Evolutionary conservation across 2,797 vertebrate genomes (phyloP), one percentile per base, ranked within the genome.

Genomic region (Megalops cyprinoides): DNA sequence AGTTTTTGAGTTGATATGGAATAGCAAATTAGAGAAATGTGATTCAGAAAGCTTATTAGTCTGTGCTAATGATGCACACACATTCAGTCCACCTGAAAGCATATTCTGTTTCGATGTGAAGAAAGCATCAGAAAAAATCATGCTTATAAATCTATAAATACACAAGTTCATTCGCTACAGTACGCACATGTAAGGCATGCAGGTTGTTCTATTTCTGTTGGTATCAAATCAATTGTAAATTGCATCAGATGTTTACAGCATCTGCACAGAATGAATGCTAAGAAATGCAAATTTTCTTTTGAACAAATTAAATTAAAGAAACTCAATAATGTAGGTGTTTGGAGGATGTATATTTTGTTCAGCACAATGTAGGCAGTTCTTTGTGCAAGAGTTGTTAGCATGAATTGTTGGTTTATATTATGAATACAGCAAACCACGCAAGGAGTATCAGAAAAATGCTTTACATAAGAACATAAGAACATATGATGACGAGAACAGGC

Each of bases 41-140:
- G 28, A 7, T n/a, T 23, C 53, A 55, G 5, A 56, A 23, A 60
- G 56, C 28, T 2, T 60, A 9, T 34, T 34, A 9, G 60, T 62
- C 60, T 28, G 34, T 62, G 60, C 60, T 62, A 18, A 62, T 62
- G 28, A 60, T 60, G n/a, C n/a, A n/a, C n/a, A n/a, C n/a, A n/a
- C n/a, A n/a, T n/a, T n/a, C 6, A 25, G 56, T 25, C 56, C n/a
- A 28, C 9, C 20, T 3, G 4, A 4, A 25, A 56, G 23, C 55
- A 56, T 1, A 14, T 34, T 62, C 25, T 60, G 28, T 31, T 62
- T 62, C 8, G 62, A 62, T 34, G 15, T 62, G 4, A 31, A 28
- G 60, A 62, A 34, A 28, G 15, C n/a, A n/a, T n/a, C n/a, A n/a
- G n/a, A n/a, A n/a, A n/a, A n/a, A n/a, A n/a, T n/a, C n/a, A n/a